phyloP scores from a whole-genome alignment of 1,140 invertebrate species.

The Sycobia sp. region DNA sequence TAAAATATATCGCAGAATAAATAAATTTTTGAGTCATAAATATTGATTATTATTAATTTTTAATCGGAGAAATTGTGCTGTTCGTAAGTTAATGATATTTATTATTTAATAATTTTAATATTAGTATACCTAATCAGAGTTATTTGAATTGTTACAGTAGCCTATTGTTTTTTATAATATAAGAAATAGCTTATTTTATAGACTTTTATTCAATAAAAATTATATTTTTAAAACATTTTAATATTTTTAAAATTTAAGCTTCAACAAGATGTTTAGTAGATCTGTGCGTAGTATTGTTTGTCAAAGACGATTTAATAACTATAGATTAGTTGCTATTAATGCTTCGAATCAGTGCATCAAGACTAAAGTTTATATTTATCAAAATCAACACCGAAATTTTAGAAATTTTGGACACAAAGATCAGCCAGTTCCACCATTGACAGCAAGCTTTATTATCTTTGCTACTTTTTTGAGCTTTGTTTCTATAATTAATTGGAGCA shows the following conservation, averaged over 20 bases:
- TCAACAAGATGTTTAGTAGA: constrained; percentile 16
- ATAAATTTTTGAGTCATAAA: no score
- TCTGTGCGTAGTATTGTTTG: background rate
- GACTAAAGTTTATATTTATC: background rate
- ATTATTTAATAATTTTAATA: no score
- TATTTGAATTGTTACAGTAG: no score
- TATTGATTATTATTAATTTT: no score
- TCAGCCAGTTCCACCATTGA: background rate
- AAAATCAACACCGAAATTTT: constrained; percentile 47
- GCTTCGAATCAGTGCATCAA: background rate
- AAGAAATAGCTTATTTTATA: no score
- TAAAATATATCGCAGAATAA: no score
- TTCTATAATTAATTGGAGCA: background rate
- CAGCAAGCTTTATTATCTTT: background rate
- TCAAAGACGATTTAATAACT: background rate
- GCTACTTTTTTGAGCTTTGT: background rate
- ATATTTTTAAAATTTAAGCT: background rate
- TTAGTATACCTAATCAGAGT: no score
- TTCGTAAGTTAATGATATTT: no score
- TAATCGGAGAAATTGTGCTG: no score
- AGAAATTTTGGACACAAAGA: constrained; percentile 65
- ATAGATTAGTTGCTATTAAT: background rate
- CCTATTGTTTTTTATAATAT: no score
- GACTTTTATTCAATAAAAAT: no score
- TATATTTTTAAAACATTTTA: no score